phyloP scores from a whole-genome alignment of 2,113 vertebrate species.

The Pitta sordida region DNA sequence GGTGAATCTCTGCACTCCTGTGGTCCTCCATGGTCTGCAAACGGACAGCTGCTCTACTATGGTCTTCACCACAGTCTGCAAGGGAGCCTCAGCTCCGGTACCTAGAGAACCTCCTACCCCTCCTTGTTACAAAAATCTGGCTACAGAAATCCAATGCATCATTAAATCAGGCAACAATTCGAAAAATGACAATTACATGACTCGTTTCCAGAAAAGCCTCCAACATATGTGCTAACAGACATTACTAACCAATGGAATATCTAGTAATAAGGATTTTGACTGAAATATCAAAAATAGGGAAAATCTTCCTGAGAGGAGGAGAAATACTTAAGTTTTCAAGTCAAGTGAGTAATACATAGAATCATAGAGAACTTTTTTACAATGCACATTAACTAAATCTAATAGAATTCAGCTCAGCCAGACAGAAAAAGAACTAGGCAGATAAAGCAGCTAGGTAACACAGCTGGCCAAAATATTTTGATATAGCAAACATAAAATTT shows the following conservation, averaged over 20 bases:
- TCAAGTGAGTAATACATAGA: background rate
- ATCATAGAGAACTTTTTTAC: background rate
- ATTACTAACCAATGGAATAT: background rate
- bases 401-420: background rate
- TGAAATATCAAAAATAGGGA: background rate
- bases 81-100: no score
- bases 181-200: background rate
- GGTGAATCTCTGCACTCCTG: no score
- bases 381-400: background rate
- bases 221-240: background rate
- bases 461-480: background rate
- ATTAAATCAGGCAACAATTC: background rate
- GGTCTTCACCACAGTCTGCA: no score
- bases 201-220: background rate
- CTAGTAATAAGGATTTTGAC: background rate
- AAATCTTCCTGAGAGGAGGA: slow-evolving; percentile 5
- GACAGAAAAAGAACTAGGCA: background rate
- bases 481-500: background rate
- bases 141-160: background rate
- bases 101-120: no score
- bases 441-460: background rate
- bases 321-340: slow-evolving; percentile 10
- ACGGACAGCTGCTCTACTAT: no score
- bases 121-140: no score
- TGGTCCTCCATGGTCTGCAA: no score